Conservation (phyloP, 2,797 vertebrate species). For the Dermochelys coriacea region DNA sequence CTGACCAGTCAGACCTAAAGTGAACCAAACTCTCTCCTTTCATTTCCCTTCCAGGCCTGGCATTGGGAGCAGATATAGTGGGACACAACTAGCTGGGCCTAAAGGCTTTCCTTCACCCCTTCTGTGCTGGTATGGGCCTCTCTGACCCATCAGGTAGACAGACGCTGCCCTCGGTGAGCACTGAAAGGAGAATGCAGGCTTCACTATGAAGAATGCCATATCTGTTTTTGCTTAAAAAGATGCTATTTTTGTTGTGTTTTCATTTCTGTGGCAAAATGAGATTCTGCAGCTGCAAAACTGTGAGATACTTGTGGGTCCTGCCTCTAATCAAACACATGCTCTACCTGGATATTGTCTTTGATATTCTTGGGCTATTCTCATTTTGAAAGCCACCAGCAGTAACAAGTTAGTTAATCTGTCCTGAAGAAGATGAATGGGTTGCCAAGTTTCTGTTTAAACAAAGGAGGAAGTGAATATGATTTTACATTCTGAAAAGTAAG, state of each 20-base stretch:
- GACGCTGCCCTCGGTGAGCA: not conserved
- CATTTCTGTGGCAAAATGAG: not conserved
- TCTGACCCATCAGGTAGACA: not conserved
- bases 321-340: slow-evolving; percentile 10
- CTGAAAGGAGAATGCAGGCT: not conserved
- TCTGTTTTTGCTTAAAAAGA: not conserved
- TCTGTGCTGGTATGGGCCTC: not conserved
- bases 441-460: slow-evolving; percentile 74
- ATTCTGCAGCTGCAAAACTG: not conserved
- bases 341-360: not conserved
- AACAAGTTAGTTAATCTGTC: slow-evolving; percentile 64
- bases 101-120: not conserved
- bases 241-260: not conserved
- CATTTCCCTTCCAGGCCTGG: not conserved
- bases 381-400: slow-evolving; percentile 33
- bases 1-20: not conserved
- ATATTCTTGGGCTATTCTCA: slow-evolving; percentile 57
- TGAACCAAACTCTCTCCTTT: not conserved
- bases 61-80: not conserved
- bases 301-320: slow-evolving; percentile 1
- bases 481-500: slow-evolving; percentile 71
- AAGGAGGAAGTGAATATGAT: slow-evolving; percentile 65
- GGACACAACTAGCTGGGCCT: not conserved
- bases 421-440: slow-evolving; percentile 53
- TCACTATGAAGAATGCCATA: not conserved